These are phyloP conservation scores for Eupleurogrammus muticus DNA, from an alignment of 2,797 vertebrate species.

Conservation along the genomic window DNA sequence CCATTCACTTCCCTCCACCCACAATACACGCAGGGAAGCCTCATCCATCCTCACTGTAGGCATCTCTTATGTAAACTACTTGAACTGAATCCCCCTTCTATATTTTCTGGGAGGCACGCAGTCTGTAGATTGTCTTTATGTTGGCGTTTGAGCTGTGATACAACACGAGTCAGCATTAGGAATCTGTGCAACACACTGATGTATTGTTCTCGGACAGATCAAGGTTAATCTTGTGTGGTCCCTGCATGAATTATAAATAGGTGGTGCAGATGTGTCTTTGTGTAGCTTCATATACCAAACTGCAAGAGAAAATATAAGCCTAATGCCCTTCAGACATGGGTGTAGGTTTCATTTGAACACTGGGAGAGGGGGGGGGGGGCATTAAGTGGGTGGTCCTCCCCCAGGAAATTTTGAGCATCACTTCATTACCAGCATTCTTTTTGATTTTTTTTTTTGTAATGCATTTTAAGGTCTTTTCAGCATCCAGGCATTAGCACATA, in stretches of 20 bases:
- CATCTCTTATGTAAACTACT: slow-evolving; percentile 55
- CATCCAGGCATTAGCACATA: no score
- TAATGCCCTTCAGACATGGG: slow-evolving; percentile 23
- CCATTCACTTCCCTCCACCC: slow-evolving; percentile 11
- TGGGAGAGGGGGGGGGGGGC: no score
- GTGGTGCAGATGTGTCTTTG: slow-evolving; percentile 21
- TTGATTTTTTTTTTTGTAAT: no score
- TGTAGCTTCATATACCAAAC: slow-evolving; percentile 21
- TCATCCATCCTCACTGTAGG: slow-evolving; percentile 36
- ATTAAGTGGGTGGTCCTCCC: no score
- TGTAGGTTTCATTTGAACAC: no score
- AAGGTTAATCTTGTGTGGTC: slow-evolving; percentile 64
- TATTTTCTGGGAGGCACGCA: slow-evolving; percentile 31
- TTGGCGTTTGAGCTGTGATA: slow-evolving; percentile 11
- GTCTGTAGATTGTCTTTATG: slow-evolving; percentile 34
- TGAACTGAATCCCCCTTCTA: slow-evolving; percentile 36
- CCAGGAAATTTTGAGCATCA: no score
- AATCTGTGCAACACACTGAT: slow-evolving; percentile 36
- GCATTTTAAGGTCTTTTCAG: no score
- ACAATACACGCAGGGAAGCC: slow-evolving; percentile 23
- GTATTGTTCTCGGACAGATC: slow-evolving; percentile 54
- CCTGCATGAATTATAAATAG: slow-evolving; percentile 66
- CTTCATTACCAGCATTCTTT: no score
- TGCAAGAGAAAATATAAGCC: slow-evolving; percentile 17
- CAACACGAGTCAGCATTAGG: slow-evolving; percentile 19